phyloP scores from a whole-genome alignment of 2,113 vertebrate species.

The Alethe diademata region DNA sequence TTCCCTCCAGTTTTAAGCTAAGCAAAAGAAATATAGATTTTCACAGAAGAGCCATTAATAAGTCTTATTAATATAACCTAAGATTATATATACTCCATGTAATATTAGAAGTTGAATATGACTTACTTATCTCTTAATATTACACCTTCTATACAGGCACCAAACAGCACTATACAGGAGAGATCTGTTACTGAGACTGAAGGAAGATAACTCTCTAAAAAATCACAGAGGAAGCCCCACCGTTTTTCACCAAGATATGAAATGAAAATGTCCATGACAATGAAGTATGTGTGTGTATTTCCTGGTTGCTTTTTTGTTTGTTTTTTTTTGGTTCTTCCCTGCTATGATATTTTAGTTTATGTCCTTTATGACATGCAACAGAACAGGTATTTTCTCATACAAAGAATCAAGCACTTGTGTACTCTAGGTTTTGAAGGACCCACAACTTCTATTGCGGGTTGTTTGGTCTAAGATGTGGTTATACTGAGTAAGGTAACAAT shows the following conservation, averaged over 20 bases:
- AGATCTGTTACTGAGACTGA: conserved; percentile 77
- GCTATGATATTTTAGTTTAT: neutral
- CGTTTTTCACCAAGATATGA: neutral
- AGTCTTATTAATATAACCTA: neutral
- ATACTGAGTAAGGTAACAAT: neutral
- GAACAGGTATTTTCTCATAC: neutral
- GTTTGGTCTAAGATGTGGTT: neutral
- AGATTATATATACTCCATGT: neutral
- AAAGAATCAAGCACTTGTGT: neutral
- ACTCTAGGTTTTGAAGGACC: neutral
- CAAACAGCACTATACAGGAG: conserved; percentile 89
- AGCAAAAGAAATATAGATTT: neutral
- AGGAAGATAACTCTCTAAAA: conserved; percentile 29
- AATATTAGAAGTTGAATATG: neutral
- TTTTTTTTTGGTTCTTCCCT: neutral
- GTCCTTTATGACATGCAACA: neutral
- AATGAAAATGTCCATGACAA: neutral
- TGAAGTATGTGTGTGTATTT: neutral
- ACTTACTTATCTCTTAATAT: conserved; percentile 94
- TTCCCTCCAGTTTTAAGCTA: neutral
- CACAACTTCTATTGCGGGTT: neutral
- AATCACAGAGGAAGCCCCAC: neutral
- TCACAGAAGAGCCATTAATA: neutral
- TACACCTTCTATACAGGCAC: conserved; percentile 94
- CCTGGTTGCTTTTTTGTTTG: neutral